A percentile compares a stretch with the other conserved stretches of the same genome.
Evolutionary conservation across 30 jellyfish, hydroid and myxozoan species (phyloP).

Genomic region (Hydractinia echinata): DNA sequence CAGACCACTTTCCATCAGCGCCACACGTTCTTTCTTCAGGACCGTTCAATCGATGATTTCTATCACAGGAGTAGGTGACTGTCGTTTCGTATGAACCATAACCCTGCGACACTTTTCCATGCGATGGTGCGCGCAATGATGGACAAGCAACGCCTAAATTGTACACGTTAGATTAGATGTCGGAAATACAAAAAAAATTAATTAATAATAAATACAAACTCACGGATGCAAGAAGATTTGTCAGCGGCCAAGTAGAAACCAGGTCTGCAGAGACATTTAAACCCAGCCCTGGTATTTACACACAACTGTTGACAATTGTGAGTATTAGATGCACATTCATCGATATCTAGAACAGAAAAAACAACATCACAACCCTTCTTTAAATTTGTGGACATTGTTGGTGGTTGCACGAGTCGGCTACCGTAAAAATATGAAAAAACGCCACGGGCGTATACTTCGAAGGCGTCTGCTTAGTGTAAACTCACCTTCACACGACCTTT

Average conservation of each 20-base stretch:
- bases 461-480: not conserved
- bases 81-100: slow-evolving; percentile 44
- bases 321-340: slow-evolving; percentile 63
- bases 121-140: slow-evolving; percentile 41
- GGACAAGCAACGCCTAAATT: slow-evolving; percentile 39
- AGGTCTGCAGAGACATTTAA: slow-evolving; percentile 72
- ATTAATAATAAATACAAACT: slow-evolving; percentile 5
- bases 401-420: too few species aligned
- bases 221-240: slow-evolving; percentile 65
- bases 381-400: too few species aligned
- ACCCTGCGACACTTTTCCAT: slow-evolving; percentile 65
- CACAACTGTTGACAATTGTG: slow-evolving; percentile 77
- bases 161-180: not conserved
- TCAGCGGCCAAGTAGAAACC: slow-evolving; percentile 72
- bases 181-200: not conserved
- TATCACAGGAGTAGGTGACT: slow-evolving; percentile 59
- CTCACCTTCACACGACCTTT: slow-evolving; percentile 86
- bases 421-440: not conserved
- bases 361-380: not conserved
- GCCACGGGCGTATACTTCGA: not conserved
- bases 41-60: slow-evolving; percentile 51
- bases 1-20: slow-evolving; percentile 93
- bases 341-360: slow-evolving; percentile 40
- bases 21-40: slow-evolving; percentile 53
- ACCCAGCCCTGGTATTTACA: slow-evolving; percentile 55